Conservation (phyloP, 64 coral and sea anemone species). For the Actinia tenebrosa region DNA sequence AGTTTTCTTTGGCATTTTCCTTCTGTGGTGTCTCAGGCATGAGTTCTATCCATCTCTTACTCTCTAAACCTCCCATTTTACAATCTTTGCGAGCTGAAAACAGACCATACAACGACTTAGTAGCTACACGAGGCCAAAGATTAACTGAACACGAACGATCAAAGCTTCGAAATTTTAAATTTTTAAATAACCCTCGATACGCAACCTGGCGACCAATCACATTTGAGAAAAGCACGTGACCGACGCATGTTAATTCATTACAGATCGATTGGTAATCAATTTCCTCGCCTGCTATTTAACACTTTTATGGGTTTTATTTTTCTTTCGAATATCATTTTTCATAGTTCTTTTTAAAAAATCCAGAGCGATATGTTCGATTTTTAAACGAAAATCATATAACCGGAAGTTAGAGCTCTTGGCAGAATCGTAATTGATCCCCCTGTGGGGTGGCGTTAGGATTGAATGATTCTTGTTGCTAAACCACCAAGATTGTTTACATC, state of each 20-base stretch:
- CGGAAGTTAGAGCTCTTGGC: background rate
- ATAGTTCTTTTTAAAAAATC: background rate
- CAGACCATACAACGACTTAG: background rate
- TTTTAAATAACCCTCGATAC: constrained; percentile 37
- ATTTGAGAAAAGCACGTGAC: background rate
- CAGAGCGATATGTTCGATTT: background rate
- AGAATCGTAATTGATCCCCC: background rate
- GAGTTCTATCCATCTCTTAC: constrained; percentile 76
- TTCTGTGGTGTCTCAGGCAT: constrained; percentile 71
- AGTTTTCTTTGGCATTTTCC: background rate
- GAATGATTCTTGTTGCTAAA: constrained; percentile 28
- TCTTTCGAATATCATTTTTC: background rate
- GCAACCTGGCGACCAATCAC: constrained; percentile 64
- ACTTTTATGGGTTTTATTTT: background rate
- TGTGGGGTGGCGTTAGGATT: constrained; percentile 8
- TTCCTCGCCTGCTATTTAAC: background rate
- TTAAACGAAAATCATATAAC: background rate
- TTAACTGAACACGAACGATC: constrained; percentile 62
- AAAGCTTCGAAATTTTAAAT: constrained; percentile 75
- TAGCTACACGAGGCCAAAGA: background rate
- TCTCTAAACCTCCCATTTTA: constrained; percentile 75
- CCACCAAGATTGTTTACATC: constrained; percentile 1
- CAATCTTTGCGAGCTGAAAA: background rate
- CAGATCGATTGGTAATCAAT: background rate
- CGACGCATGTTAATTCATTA: background rate